Percentiles rank a stretch among this genome's conserved stretches.
Evolutionary conservation across 2,113 vertebrate species (phyloP).

Genomic region (Leucoraja erinaceus): DNA sequence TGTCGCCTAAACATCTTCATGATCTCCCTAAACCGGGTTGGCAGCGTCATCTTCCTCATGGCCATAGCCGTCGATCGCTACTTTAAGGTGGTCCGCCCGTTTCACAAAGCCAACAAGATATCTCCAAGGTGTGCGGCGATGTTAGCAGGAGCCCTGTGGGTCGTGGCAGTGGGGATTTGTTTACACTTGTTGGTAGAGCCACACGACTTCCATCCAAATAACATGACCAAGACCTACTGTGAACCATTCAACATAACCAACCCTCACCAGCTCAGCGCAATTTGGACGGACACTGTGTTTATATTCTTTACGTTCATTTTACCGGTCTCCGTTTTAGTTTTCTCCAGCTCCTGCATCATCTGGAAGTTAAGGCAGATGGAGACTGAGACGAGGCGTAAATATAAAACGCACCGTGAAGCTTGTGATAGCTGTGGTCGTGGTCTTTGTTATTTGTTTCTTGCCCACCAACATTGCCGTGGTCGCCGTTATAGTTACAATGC

Average conservation of each 20-base stretch:
- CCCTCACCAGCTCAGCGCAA: neutral
- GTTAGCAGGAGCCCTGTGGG: neutral
- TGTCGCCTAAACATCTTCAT: slow-evolving; percentile 54
- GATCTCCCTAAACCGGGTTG: slow-evolving; percentile 61
- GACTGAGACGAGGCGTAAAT: neutral
- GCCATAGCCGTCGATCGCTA: slow-evolving; percentile 65
- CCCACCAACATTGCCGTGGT: neutral
- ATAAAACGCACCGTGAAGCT: neutral
- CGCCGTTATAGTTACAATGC: neutral
- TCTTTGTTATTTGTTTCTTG: slow-evolving; percentile 9
- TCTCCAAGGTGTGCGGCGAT: neutral
- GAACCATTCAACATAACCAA: slow-evolving; percentile 28
- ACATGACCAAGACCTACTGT: neutral
- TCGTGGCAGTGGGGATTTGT: neutral
- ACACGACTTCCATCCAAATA: neutral
- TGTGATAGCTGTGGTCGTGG: neutral
- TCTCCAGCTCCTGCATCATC: neutral
- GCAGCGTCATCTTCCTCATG: slow-evolving; percentile 63
- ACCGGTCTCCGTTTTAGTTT: neutral
- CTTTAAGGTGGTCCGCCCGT: slow-evolving; percentile 62
- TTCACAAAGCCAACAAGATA: slow-evolving; percentile 50
- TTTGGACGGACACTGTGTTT: neutral
- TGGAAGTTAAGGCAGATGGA: neutral
- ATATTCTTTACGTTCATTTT: neutral
- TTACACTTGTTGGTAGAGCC: neutral